Evolutionary conservation across 2,797 vertebrate genomes (phyloP).

Genomic region (Poeciliopsis presidionis): DNA sequence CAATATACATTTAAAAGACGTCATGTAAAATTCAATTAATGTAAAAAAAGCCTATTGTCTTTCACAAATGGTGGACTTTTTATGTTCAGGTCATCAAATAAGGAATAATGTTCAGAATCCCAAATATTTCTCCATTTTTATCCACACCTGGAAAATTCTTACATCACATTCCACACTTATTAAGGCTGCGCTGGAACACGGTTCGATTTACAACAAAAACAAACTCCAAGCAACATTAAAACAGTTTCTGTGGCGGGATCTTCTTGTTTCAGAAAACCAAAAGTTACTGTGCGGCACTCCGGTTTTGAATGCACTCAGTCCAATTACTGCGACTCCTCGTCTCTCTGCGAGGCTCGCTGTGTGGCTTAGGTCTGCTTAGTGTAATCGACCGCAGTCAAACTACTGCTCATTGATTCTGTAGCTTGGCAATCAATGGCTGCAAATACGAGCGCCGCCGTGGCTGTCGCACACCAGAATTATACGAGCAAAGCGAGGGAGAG

Average conservation of each 20-base stretch:
- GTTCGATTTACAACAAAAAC: conserved; percentile 5
- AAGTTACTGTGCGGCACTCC: conserved; percentile 10
- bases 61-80: background rate
- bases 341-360: conserved; percentile 14
- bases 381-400: conserved; percentile 44
- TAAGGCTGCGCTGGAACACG: background rate
- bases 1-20: background rate
- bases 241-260: background rate
- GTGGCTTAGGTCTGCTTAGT: conserved; percentile 50
- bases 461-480: conserved; percentile 17
- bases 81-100: background rate
- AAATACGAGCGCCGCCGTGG: background rate
- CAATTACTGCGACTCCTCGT: conserved; percentile 51
- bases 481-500: background rate
- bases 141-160: background rate
- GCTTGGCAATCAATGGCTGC: conserved; percentile 42
- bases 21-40: background rate
- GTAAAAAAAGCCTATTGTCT: background rate
- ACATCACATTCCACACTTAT: background rate
- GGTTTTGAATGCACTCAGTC: conserved; percentile 34
- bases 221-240: background rate
- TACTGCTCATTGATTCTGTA: conserved; percentile 20
- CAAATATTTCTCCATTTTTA: background rate
- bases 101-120: background rate
- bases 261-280: background rate